Base-by-base conservation (phyloP, 2,888 invertebrate species). In the Cacoxenus indagator region DNA sequence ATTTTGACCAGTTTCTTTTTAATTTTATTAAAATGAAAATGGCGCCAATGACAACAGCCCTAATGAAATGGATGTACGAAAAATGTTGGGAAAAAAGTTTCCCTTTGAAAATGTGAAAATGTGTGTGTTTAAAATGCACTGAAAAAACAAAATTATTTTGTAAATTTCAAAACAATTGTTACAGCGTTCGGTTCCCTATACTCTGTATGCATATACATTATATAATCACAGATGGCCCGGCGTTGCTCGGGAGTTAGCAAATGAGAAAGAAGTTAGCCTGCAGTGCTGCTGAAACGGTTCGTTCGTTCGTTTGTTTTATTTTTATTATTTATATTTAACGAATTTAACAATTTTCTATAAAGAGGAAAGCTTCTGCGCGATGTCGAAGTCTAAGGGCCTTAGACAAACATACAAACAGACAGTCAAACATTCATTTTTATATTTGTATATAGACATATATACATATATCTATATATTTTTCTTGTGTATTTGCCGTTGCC, bases 141-240 rank as follows among this genome's bases (percentile, higher is more conserved):
- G 27, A 48, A 69, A 46, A 55, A 48, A 62, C 26, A 62, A 46
- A 46, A 62, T 73, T 64, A 67, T 71, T 71, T 74, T 61, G 68
- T 71, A 75, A 81, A 81, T 78, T 82, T 76, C 73, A 77, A 80
- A 77, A 77, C 82, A 77, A 80, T 82, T 80, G 81, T 76, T 77
- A 82, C 77, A 78, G 9, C 24, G 14, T 26, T 4, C 3, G 11
- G 3, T 4, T 4, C 11, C 4, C 19, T 46, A 4, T 46, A 4
- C 6, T 46, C 19, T 46, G n/a, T 8, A 19, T n/a, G 5, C 37
- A 5, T 11, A 5, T 11, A 37, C 37, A 37, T 4, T 46, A 46
- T n/a, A n/a, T n/a, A n/a, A n/a, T n/a, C n/a, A n/a, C n/a, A n/a
- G n/a, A n/a, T n/a, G n/a, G n/a, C n/a, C n/a, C n/a, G n/a, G n/a